These are phyloP conservation scores for Dissostichus mawsoni DNA, from an alignment of 2,113 vertebrate species.

Conservation along the genomic window DNA sequence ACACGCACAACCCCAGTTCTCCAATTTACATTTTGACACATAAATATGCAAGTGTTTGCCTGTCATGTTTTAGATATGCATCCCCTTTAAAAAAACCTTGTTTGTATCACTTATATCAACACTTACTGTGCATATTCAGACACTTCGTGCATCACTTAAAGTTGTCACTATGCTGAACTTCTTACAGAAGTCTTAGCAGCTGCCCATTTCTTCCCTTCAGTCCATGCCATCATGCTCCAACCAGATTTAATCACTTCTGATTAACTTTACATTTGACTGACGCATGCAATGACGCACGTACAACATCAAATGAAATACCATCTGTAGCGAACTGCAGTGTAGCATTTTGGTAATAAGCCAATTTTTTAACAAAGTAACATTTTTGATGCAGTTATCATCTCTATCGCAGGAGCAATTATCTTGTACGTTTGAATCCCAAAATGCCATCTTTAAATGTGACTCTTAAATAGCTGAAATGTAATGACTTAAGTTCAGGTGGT, in stretches of 20 bases:
- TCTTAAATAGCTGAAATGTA: conserved; percentile 9
- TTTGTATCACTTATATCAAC: neutral
- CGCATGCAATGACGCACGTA: neutral
- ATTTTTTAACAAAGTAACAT: neutral
- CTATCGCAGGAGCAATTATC: neutral
- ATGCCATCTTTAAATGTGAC: neutral
- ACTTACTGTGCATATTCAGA: neutral
- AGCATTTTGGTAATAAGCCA: neutral
- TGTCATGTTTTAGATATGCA: neutral
- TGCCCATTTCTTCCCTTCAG: neutral
- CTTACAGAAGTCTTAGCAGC: neutral
- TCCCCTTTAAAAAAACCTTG: neutral
- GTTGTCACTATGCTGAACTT: conserved; percentile 1
- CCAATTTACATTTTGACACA: conserved; percentile 16
- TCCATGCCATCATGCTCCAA: neutral
- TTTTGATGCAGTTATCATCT: neutral
- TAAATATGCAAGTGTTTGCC: neutral
- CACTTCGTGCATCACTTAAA: conserved; percentile 9
- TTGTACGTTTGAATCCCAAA: conserved; percentile 1
- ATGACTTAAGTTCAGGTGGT: neutral
- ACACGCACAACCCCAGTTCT: neutral
- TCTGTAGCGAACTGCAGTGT: neutral
- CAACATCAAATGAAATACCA: conserved; percentile 18
- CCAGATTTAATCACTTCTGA: neutral
- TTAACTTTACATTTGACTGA: neutral